Percentiles rank a stretch among this genome's conserved stretches.
Evolutionary conservation across 2,797 vertebrate species (phyloP).

Genomic region (Menidia menidia): DNA sequence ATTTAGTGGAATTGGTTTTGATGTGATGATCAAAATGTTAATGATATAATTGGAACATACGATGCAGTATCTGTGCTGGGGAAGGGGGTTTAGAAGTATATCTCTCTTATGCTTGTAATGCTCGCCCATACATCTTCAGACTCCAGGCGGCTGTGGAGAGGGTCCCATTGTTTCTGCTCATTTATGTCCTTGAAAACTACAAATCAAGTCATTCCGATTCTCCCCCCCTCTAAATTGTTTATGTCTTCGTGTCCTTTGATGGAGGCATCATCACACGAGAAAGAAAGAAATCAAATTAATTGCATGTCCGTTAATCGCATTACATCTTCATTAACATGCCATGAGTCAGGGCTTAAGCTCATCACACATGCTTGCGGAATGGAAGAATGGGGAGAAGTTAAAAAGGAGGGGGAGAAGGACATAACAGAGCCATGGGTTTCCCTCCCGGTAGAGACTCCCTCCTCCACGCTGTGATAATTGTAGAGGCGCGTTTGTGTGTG

Average conservation of each 20-base stretch:
- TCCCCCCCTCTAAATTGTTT: conserved; percentile 58
- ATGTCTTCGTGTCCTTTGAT: conserved; percentile 75
- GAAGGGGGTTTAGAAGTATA: neutral
- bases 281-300: conserved; percentile 84
- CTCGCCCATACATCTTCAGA: conserved; percentile 9
- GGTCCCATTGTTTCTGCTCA: conserved; percentile 40
- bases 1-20: conserved; percentile 16
- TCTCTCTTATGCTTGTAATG: neutral
- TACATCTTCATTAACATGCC: conserved; percentile 85
- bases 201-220: conserved; percentile 34
- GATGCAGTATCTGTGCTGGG: conserved; percentile 13
- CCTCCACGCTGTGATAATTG: conserved; percentile 10
- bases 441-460: conserved; percentile 53
- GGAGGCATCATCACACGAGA: conserved; percentile 77
- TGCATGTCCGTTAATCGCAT: conserved; percentile 85
- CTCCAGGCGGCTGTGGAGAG: conserved; percentile 40
- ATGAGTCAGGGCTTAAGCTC: conserved; percentile 83
- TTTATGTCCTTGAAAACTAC: conserved; percentile 48
- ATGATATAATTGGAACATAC: conserved; percentile 31
- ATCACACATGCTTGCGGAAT: conserved; percentile 67
- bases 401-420: conserved; percentile 37
- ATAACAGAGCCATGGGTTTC: conserved; percentile 62
- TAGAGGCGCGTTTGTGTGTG: conserved; percentile 4
- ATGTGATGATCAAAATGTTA: conserved; percentile 24
- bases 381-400: conserved; percentile 42